These are phyloP conservation scores for Parotia lawesii DNA, from an alignment of 2,113 vertebrate species.

Conservation along the genomic window DNA sequence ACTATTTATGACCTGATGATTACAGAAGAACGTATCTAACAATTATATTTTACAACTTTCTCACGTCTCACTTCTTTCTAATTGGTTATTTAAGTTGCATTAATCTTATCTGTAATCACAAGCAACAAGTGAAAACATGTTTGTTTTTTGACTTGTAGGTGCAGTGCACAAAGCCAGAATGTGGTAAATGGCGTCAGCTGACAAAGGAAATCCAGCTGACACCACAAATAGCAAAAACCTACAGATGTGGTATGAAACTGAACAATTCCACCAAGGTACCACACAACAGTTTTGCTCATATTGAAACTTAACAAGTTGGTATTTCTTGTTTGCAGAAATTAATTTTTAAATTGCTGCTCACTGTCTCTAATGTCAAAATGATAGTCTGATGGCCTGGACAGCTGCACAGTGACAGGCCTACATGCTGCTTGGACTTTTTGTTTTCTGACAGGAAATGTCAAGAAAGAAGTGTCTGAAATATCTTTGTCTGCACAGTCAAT, in stretches of 20 bases:
- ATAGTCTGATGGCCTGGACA: background rate
- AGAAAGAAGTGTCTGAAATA: background rate
- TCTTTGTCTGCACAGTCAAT: background rate
- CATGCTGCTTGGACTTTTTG: background rate
- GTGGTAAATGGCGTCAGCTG: slow-evolving; percentile 94
- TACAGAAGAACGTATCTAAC: background rate
- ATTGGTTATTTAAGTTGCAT: background rate
- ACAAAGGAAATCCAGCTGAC: slow-evolving; percentile 94
- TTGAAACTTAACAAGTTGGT: background rate
- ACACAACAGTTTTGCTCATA: background rate
- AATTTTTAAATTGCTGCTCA: background rate
- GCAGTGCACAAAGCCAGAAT: slow-evolving; percentile 90
- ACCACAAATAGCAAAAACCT: slow-evolving; percentile 82
- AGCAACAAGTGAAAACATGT: slow-evolving; percentile 28
- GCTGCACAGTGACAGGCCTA: background rate
- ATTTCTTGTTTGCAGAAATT: background rate
- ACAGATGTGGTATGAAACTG: slow-evolving; percentile 92
- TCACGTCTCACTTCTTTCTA: background rate
- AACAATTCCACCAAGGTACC: slow-evolving; percentile 85
- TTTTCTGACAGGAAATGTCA: background rate
- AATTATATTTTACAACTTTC: background rate
- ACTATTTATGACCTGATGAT: background rate
- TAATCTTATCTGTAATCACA: slow-evolving; percentile 1
- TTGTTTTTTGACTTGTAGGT: slow-evolving; percentile 73
- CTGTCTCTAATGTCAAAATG: background rate